Conservation (phyloP, 2,797 vertebrate species). For the Notolabrus celidotus region DNA sequence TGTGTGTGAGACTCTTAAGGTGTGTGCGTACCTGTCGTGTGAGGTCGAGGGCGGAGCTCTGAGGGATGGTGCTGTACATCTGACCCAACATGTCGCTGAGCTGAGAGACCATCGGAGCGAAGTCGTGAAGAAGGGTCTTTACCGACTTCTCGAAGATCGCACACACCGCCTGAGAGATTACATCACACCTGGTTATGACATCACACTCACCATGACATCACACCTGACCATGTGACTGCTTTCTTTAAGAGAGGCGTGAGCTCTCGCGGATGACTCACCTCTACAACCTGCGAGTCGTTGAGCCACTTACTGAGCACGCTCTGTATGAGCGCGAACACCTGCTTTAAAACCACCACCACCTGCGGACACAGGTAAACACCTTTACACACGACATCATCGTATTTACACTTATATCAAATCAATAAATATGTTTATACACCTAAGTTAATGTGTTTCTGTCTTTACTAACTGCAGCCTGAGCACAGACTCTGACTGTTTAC, state of each 20-base stretch:
- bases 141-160: constrained; percentile 99
- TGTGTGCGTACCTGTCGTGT: constrained; percentile 91
- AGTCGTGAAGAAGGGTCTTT: constrained; percentile 97
- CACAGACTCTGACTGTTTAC: too few relatives aligned
- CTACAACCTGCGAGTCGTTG: constrained; percentile 98
- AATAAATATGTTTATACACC: too few relatives aligned
- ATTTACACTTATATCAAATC: too few relatives aligned
- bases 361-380: constrained; percentile 61
- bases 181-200: constrained; percentile 1
- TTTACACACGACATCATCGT: neutral
- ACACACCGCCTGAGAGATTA: constrained; percentile 90
- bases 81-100: constrained; percentile 98
- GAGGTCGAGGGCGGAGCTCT: constrained; percentile 97
- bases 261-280: constrained; percentile 84
- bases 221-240: neutral
- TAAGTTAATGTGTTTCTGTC: too few relatives aligned
- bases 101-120: constrained; percentile 98
- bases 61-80: constrained; percentile 99
- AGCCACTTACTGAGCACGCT: constrained; percentile 99
- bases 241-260: neutral
- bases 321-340: constrained; percentile 99
- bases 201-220: constrained; percentile 4
- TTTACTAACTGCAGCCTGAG: too few relatives aligned
- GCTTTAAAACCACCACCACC: constrained; percentile 98
- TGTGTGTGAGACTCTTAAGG: neutral